Evolutionary conservation across 2,888 invertebrate species (phyloP).

Genomic region (Timandra comae): DNA sequence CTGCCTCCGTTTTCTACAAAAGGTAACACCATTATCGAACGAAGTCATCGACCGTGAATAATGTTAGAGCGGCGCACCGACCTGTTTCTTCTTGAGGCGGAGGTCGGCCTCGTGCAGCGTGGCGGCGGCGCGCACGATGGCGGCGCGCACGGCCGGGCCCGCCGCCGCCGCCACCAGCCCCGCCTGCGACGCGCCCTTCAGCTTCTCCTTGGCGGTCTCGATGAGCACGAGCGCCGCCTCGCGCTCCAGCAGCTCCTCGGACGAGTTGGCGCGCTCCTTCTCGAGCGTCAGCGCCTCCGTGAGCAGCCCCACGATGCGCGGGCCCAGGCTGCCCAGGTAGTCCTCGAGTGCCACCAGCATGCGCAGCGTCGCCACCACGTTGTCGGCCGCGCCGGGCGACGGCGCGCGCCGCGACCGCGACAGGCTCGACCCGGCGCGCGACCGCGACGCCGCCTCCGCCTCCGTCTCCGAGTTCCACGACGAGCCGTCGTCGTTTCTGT

Average conservation of each 20-base stretch:
- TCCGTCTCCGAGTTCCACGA: conserved; percentile 63
- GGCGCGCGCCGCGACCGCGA: conserved; percentile 14
- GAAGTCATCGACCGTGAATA: no score
- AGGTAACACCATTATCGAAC: background rate
- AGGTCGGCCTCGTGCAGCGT: conserved; percentile 81
- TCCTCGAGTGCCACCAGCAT: conserved; percentile 88
- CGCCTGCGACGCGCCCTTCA: conserved; percentile 86
- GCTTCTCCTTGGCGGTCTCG: conserved; percentile 90
- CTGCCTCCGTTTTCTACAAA: conserved; percentile 6
- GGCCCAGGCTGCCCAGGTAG: conserved; percentile 89
- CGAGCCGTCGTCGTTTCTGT: conserved; percentile 49
- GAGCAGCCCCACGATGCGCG: conserved; percentile 85
- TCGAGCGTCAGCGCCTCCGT: conserved; percentile 87
- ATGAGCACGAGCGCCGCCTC: conserved; percentile 85
- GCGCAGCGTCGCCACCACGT: conserved; percentile 82
- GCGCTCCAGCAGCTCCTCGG: conserved; percentile 83
- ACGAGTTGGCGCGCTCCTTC: conserved; percentile 83
- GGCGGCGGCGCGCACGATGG: conserved; percentile 85
- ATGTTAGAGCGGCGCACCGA: conserved; percentile 4
- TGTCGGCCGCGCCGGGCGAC: conserved; percentile 38
- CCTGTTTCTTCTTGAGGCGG: conserved; percentile 25
- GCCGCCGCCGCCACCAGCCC: conserved; percentile 78
- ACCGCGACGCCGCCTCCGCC: conserved; percentile 38
- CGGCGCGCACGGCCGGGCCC: conserved; percentile 84
- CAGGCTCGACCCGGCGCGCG: conserved; percentile 13